Evolutionary conservation across 1,140 invertebrate genomes (phyloP).

Genomic region (Camponotus floridanus): DNA sequence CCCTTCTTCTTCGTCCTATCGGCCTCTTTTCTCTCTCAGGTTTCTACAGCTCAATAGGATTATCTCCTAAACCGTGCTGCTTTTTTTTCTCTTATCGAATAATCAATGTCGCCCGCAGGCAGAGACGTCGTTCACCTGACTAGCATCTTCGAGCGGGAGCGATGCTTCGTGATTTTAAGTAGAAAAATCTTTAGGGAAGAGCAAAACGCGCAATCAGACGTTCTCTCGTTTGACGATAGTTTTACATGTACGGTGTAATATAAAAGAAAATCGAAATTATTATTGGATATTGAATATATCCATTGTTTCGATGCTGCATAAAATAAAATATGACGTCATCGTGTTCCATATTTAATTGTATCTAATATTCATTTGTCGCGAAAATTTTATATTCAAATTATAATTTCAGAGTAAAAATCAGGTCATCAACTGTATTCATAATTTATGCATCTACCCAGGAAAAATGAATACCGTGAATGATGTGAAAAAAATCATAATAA

Average conservation of each 20-base stretch:
- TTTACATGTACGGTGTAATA: not conserved
- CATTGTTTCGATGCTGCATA: not conserved
- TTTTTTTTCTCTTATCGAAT: conserved; percentile 74
- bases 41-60: conserved; percentile 65
- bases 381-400: not conserved
- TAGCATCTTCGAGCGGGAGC: conserved; percentile 63
- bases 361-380: too few species aligned
- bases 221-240: not conserved
- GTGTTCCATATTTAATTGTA: not conserved
- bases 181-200: conserved; percentile 22
- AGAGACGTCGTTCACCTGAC: conserved; percentile 65
- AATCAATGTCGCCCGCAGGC: conserved; percentile 76
- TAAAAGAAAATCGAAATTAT: not conserved
- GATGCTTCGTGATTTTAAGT: conserved; percentile 44
- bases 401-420: not conserved
- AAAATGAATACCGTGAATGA: too few species aligned
- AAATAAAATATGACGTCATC: not conserved
- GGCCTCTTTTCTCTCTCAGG: conserved; percentile 35
- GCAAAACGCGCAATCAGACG: conserved; percentile 32
- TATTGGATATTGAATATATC: conserved; percentile 9
- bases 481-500: too few species aligned
- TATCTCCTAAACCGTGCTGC: conserved; percentile 75
- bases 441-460: too few species aligned
- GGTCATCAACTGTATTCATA: not conserved
- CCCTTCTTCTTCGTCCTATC: conserved; percentile 9